Evolutionary conservation across 2,113 vertebrate genomes (phyloP), one percentile per base, ranked within the genome.

Genomic region (Fulica atra): DNA sequence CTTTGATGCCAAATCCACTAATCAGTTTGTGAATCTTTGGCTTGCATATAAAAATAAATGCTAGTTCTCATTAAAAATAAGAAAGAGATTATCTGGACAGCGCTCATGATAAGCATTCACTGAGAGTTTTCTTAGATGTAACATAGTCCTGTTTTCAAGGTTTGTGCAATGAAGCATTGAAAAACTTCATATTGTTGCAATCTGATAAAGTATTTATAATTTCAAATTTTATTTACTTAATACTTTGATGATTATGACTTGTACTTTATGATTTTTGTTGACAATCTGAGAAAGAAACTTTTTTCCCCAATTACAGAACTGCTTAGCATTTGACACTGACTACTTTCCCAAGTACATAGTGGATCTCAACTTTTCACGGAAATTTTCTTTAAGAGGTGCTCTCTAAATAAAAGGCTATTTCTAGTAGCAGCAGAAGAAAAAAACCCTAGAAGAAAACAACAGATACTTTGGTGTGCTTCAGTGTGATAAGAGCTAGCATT

Each of bases 1-100:
- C 12, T 60, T 10, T 81, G 18, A 23, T 87, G 71, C 84, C 81
- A 95, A 72, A 95, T 60, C 53, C 57, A 69, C 65, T 79, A 40
- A 92, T 79, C 77, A 61, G 26, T 71, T 84, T 38, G 28, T 81
- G 72, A 81, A 87, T 89, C 89, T 95, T 91, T 95, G 89, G 61
- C 70, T 87, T 82, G 19, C 20, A 20, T 71, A 29, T 76, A n/a
- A 72, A 89, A 79, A 79, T 78, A 94, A 65, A 79, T 76, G 69
- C 15, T 69, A 50, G 5, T 76, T 85, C 13, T 85, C 24, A 51
- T 44, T 5, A 35, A 61, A 51, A 64, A 40, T 13, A 11, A 56
- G 79, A 73, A 51, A 35, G 59, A 36, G 9, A 14, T 10, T 76
- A 6, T 80, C 40, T 82, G 74, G 74, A 65, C 44, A 68, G n/a